These are phyloP conservation scores for Thymelicus acteon DNA, from an alignment of 2,888 invertebrate species.

Conservation along the genomic window DNA sequence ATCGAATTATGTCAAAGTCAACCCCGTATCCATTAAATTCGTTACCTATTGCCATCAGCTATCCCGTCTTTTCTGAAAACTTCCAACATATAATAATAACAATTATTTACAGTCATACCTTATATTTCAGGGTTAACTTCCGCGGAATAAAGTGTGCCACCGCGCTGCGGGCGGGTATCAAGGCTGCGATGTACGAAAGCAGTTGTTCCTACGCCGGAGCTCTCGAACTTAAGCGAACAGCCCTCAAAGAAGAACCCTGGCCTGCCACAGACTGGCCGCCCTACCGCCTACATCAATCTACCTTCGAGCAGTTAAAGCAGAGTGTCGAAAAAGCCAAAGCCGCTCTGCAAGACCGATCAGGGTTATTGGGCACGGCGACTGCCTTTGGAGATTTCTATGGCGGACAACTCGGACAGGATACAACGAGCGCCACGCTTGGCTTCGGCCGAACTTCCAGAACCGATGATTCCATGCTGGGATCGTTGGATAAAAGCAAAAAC, in stretches of 20 bases:
- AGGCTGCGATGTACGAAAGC: conserved; percentile 94
- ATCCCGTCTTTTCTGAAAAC: no score
- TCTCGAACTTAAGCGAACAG: conserved; percentile 90
- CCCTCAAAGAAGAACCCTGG: conserved; percentile 84
- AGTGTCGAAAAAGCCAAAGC: conserved; percentile 96
- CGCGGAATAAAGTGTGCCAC: conserved; percentile 74
- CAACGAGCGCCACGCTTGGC: conserved; percentile 63
- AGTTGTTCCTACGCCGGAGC: conserved; percentile 96
- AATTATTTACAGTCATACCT: no score
- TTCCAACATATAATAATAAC: no score
- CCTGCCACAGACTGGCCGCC: conserved; percentile 89
- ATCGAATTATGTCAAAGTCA: no score
- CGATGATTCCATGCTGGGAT: conserved; percentile 75
- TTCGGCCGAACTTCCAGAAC: conserved; percentile 69
- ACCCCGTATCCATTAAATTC: no score
- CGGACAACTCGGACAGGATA: conserved; percentile 77
- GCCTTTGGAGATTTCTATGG: conserved; percentile 89
- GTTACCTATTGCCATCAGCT: no score
- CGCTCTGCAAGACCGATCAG: conserved; percentile 89
- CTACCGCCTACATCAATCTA: conserved; percentile 93
- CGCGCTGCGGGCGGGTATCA: conserved; percentile 70
- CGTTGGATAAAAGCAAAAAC: conserved; percentile 74
- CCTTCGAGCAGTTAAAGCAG: conserved; percentile 95
- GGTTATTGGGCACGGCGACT: conserved; percentile 88
- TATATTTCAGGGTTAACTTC: conserved; percentile 67